These are phyloP conservation scores for Mormyrus lacerda DNA, from an alignment of 2,113 vertebrate species.

Conservation along the genomic window DNA sequence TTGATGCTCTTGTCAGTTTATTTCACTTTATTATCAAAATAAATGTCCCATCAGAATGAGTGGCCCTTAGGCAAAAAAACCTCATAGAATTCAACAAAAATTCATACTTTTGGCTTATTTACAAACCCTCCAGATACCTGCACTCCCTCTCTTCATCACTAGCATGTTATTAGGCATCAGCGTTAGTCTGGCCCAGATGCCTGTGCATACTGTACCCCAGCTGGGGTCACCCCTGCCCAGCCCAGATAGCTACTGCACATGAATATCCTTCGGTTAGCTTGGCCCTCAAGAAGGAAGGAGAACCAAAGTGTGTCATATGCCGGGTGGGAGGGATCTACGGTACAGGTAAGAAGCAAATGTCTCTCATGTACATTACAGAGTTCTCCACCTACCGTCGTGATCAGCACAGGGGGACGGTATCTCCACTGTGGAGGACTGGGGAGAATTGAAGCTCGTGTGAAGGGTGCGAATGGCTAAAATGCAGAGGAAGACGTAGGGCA, in stretches of 20 bases:
- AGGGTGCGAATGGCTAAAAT: background rate
- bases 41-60: background rate
- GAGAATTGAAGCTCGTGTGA: background rate
- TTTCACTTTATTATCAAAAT: background rate
- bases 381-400: background rate
- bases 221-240: background rate
- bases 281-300: conserved; percentile 8
- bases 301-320: conserved; percentile 20
- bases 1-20: background rate
- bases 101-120: background rate
- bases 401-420: background rate
- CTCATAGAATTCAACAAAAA: background rate
- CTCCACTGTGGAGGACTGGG: background rate
- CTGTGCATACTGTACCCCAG: background rate
- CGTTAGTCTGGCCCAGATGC: background rate
- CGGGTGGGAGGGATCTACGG: conserved; percentile 43
- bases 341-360: conserved; percentile 42
- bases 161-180: background rate
- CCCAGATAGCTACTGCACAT: background rate
- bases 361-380: background rate
- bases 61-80: background rate
- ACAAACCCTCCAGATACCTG: background rate
- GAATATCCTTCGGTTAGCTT: background rate
- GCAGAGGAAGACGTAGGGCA: background rate
- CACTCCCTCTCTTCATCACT: background rate